Base-by-base conservation (phyloP, 1,140 invertebrate species). In the Plutomurus gul region DNA sequence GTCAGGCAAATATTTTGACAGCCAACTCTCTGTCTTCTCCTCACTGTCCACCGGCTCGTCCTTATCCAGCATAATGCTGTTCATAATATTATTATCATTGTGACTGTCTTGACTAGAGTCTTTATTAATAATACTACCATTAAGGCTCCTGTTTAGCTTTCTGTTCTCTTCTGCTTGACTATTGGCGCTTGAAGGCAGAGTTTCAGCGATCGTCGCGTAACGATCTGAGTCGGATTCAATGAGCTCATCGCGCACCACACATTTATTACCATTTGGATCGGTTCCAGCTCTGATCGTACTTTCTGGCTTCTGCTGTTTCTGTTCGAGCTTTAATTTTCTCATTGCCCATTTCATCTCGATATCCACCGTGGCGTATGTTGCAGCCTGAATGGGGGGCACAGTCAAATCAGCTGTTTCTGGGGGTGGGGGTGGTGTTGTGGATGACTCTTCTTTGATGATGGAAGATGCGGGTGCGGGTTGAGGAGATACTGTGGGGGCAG, bases 261-360 rank as follows among this genome's bases (percentile, higher is more conserved):
- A n/a, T 65, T 13, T 33, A 33, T 7, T 13, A 30, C 36, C 56
- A 65, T 60, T 25, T n/a, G n/a, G n/a, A n/a, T n/a, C n/a, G n/a
- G n/a, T n/a, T n/a, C n/a, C n/a, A n/a, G n/a, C 20, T 11, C 25
- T 43, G n/a, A 18, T 18, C 46, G 20, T 16, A 49, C 7, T 47
- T 47, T 8, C 13, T 20, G 13, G n/a, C 11, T 65, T 33, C 27
- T 65, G 27, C n/a, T 65, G 6, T 33, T 36, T 13, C 16, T 65
- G 56, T 27, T 65, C 70, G 11, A 75, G 43, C 33, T 70, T 83
- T 49, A 74, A 46, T 40, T 72, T 75, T 33, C 82, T 16, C 39
- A 40, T 76, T 30, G 81, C 82, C 82, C 82, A 83, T 76, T 83
- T 83, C 46, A 78, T 81, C 40, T 83, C 77, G 20, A 76, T 83